Base-by-base conservation (phyloP, 2,797 vertebrate species). In the Dicrostonyx torquatus region DNA sequence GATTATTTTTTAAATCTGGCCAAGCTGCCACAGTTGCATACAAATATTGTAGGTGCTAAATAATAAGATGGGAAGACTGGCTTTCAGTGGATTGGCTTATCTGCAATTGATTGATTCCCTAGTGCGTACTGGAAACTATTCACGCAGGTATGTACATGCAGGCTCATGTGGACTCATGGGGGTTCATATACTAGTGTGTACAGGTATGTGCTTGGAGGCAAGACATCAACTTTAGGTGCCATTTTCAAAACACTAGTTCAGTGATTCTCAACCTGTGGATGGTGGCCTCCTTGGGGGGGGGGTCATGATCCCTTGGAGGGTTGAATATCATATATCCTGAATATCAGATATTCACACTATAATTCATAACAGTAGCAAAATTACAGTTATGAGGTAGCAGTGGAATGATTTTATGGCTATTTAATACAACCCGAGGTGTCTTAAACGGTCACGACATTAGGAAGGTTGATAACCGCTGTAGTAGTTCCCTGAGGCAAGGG, bases 1-100 rank as follows among this genome's bases (percentile, higher is more conserved):
- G 98, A 98, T 98, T 98, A 98, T 98, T 97, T 98, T 98, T 97
- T 97, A 96, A 97, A 97, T 98, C 98, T 98, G 95, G 89, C 94
- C 97, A 96, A 97, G 96, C 97, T 97, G 97, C 96, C 93, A 75
- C 92, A 94, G 95, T 96, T 96, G 98, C 98, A 98, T 98, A 98
- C 98, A 98, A 98, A 98, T 98, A 98, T 97, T 97, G 94, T 97
- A 97, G 96, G 95, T 97, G 96, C 82, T 97, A 98, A 98, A 98
- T 98, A 97, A 98, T 98, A 97, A 98, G 96, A 87, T 83, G 94
- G 97, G 95, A 97, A 86, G 83, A 96, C 90, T 96, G 95, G 88
- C 66, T 60, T 87, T 94, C 64, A 70, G 40, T 13, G 40, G n/a
- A 37, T 77, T 70, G 66, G 48, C 37, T 34, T 22, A 8, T 34